These are phyloP conservation scores for Netelia inedita DNA, from an alignment of 2,888 invertebrate genomes.

Conservation along the genomic window DNA sequence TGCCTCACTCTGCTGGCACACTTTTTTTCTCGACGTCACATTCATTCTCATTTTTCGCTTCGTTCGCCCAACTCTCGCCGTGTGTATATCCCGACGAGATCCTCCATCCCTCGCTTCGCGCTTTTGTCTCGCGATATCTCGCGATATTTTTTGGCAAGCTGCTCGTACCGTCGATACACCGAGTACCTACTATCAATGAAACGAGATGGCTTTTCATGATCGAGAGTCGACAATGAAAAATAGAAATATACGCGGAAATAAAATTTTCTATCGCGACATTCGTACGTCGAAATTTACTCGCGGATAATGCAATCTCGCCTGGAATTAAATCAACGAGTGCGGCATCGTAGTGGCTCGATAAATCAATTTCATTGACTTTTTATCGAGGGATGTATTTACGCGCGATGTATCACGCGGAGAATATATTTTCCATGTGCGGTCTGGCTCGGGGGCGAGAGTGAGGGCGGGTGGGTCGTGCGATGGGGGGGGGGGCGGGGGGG, in stretches of 20 bases:
- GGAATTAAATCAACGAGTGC: conserved; percentile 45
- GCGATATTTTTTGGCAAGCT: neutral
- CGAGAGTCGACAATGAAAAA: neutral
- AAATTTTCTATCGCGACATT: conserved; percentile 7
- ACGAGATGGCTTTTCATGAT: conserved; percentile 1
- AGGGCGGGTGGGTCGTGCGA: conserved; percentile 1
- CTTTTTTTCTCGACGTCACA: conserved; percentile 46
- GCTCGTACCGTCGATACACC: neutral
- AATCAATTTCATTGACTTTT: conserved; percentile 58
- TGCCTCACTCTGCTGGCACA: conserved; percentile 62
- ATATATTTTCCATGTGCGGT: neutral
- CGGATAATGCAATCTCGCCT: neutral
- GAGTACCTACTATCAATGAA: neutral
- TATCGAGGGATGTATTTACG: conserved; percentile 10
- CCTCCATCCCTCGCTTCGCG: neutral
- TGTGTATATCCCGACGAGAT: neutral
- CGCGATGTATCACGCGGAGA: conserved; percentile 19
- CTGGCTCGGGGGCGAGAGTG: too few relatives aligned
- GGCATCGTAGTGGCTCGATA: conserved; percentile 41
- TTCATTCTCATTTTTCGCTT: conserved; percentile 52
- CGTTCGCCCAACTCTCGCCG: neutral
- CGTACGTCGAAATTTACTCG: neutral
- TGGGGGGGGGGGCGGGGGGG: neutral
- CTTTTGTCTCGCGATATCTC: neutral
- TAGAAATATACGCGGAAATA: neutral